Conservation (phyloP, 35 echinoderm and acorn worm species). For the Patiria miniata region DNA sequence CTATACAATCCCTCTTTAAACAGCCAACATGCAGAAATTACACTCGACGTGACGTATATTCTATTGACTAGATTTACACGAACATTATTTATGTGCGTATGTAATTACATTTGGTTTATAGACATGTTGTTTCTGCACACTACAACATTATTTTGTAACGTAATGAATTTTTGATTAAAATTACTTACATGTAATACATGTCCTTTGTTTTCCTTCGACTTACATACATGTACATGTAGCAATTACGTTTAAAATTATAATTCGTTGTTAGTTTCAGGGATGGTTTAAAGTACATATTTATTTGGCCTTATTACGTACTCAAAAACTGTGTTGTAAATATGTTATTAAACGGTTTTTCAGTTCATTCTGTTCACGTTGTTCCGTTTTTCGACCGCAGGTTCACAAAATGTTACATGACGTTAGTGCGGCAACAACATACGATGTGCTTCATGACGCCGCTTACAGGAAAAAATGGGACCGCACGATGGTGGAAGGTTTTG, state of each 20-base stretch:
- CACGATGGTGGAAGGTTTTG: constrained; percentile 86
- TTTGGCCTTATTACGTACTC: too few relatives aligned
- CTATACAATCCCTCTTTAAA: background rate
- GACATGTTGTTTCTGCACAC: too few relatives aligned
- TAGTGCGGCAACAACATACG: constrained; percentile 69
- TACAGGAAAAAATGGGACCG: constrained; percentile 83
- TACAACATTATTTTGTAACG: too few relatives aligned
- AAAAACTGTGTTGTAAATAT: background rate
- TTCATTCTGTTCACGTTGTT: background rate
- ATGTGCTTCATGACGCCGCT: constrained; percentile 86
- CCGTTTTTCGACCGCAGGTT: constrained; percentile 44
- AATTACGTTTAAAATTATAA: background rate
- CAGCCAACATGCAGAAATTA: too few relatives aligned
- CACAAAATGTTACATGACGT: constrained; percentile 76
- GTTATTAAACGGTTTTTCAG: background rate
- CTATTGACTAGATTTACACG: too few relatives aligned
- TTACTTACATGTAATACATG: too few relatives aligned
- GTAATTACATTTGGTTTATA: too few relatives aligned
- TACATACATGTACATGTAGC: background rate
- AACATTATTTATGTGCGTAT: too few relatives aligned
- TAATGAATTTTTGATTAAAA: too few relatives aligned
- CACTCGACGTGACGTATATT: background rate
- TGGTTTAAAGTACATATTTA: too few relatives aligned
- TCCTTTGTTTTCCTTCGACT: too few relatives aligned
- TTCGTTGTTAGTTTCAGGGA: too few relatives aligned